phyloP scores from a whole-genome alignment of 2,797 vertebrate species.

The Pseudomugil gertrudae region DNA sequence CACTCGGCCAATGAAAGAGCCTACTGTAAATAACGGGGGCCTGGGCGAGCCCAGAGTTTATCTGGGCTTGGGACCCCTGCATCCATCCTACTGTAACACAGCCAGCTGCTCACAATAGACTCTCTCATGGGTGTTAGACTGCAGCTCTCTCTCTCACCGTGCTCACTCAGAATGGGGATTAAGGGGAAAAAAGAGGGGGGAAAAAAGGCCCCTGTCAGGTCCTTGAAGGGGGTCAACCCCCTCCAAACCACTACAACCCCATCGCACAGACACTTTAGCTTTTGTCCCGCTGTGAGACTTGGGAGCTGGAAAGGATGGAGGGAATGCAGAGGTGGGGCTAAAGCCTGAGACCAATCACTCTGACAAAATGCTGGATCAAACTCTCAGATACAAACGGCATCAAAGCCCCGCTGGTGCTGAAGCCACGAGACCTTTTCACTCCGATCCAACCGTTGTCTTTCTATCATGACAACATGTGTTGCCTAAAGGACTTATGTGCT shows the following conservation, averaged over 20 bases:
- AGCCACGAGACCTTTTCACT: constrained; percentile 25
- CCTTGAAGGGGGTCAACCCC: constrained; percentile 74
- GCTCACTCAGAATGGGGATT: constrained; percentile 60
- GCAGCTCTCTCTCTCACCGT: constrained; percentile 64
- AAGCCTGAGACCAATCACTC: constrained; percentile 68
- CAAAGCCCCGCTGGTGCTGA: constrained; percentile 44
- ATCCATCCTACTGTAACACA: constrained; percentile 85
- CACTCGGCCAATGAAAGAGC: constrained; percentile 85
- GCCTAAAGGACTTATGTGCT: neutral
- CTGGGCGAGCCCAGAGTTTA: constrained; percentile 81
- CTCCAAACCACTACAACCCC: constrained; percentile 66
- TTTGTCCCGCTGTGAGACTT: constrained; percentile 77
- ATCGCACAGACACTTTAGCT: constrained; percentile 81
- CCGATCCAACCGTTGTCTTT: neutral
- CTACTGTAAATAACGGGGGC: constrained; percentile 90
- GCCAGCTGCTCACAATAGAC: constrained; percentile 79
- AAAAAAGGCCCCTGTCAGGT: constrained; percentile 74
- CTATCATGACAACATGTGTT: neutral
- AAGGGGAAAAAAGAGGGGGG: constrained; percentile 44
- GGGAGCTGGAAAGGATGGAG: constrained; percentile 63
- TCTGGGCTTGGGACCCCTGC: constrained; percentile 77
- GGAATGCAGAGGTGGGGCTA: constrained; percentile 66
- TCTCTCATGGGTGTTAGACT: constrained; percentile 78
- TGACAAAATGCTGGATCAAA: constrained; percentile 71
- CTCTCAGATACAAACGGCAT: constrained; percentile 36